Evolutionary conservation across 2,888 invertebrate species (phyloP), one percentile per base, ranked within the genome.

Genomic region (Brenthis ino): DNA sequence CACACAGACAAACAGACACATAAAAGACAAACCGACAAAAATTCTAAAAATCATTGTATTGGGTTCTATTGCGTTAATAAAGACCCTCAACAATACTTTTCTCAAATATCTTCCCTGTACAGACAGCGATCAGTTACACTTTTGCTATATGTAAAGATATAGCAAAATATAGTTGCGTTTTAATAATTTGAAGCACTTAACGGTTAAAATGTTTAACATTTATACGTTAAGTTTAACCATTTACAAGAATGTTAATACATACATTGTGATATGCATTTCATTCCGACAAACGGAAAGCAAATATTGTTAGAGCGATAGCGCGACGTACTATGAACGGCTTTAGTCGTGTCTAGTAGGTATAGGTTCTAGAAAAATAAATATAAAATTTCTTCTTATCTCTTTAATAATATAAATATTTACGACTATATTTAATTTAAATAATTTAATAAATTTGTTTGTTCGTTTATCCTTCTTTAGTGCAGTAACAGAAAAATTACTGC

Each of bases 261-360:
- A 64, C 56, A 68, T 68, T 66, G 56, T 60, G 64, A 65, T 57
- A 71, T 64, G 71, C 68, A 72, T 71, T 72, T 73, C 72, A 71
- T 72, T 71, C 73, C 73, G 75, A 74, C 77, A 73, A 79, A 78
- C 77, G 77, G 71, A 75, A 78, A 76, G 76, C 79, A 83, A 87
- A 87, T 87, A 87, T 87, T 87, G 80, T 79, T 74, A 48, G 50
- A 80, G 69, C 77, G 86, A 86, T 87, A 87, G 86, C 79, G 80
- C 86, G 86, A 77, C 79, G 80, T 82, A 78, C 77, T 82, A 83
- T 81, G 78, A 81, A 65, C 69, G 68, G 72, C 70, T 64, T 51
- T 57, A 61, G 61, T 65, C 60, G 63, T 65, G 68, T 70, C 60
- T 20, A 20, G 20, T 20, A 20, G 20, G 20, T 20, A 20, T 20